Conservation (phyloP, 1,140 invertebrate species). For the Pararge aegeria region DNA sequence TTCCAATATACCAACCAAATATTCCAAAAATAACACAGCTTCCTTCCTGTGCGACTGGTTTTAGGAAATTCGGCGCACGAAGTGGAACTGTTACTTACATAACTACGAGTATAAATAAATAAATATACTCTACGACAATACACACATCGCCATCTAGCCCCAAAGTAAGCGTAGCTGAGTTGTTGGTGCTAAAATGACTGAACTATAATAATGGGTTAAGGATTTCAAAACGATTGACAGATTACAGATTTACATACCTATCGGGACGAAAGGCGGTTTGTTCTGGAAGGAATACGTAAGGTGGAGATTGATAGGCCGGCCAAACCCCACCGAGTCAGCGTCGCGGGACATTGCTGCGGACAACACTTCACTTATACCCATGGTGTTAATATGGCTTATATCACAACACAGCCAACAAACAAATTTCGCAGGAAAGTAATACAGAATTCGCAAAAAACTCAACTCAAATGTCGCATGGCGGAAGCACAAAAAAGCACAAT, state of each 20-base stretch:
- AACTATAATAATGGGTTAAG: no score
- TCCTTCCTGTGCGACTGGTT: no score
- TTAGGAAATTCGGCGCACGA: no score
- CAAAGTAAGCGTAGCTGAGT: no score
- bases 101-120: no score
- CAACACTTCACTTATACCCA: slow-evolving; percentile 33
- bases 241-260: slow-evolving; percentile 61
- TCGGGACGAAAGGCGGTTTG: slow-evolving; percentile 84
- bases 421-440: slow-evolving; percentile 20
- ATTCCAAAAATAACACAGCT: no score
- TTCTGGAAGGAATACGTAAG: slow-evolving; percentile 92
- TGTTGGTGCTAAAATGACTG: no score
- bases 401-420: slow-evolving; percentile 2
- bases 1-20: no score
- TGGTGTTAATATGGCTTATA: not conserved
- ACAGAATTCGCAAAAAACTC: slow-evolving; percentile 8
- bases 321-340: slow-evolving; percentile 80
- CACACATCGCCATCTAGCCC: no score
- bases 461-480: slow-evolving; percentile 6
- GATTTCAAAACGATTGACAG: no score
- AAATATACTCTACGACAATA: no score
- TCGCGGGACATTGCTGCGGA: slow-evolving; percentile 77
- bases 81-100: no score
- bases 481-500: not conserved
- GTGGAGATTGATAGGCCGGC: slow-evolving; percentile 90